phyloP scores from a whole-genome alignment of 2,888 invertebrate genomes.

The Dynastes maya region DNA sequence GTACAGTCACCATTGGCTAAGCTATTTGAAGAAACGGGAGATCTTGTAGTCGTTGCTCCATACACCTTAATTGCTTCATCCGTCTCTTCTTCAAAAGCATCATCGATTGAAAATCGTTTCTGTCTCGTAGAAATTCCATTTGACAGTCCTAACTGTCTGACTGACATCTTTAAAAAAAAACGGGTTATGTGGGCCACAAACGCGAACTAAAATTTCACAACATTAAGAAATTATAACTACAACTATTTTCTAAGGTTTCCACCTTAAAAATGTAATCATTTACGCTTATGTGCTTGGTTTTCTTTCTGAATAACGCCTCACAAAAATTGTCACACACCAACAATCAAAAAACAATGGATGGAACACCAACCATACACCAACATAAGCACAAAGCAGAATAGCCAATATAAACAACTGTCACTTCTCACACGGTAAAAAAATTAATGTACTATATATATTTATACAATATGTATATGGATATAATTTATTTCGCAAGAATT shows the following conservation, averaged over 20 bases:
- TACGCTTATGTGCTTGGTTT: conserved; percentile 9
- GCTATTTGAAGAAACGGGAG: conserved; percentile 68
- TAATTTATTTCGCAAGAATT: conserved; percentile 9
- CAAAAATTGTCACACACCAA: not conserved
- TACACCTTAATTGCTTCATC: conserved; percentile 88
- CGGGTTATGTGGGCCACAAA: conserved; percentile 45
- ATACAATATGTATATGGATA: not conserved
- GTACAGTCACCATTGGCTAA: conserved; percentile 65
- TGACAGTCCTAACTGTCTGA: conserved; percentile 54
- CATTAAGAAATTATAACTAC: not conserved
- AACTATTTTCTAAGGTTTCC: not conserved
- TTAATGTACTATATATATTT: not conserved
- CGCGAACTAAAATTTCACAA: conserved; percentile 21
- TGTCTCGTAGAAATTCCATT: conserved; percentile 68
- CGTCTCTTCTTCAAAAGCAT: conserved; percentile 89
- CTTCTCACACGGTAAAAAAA: conserved; percentile 1
- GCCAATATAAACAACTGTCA: conserved; percentile 42
- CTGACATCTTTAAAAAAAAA: conserved; percentile 34
- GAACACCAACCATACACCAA: no score
- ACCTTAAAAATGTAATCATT: conserved; percentile 46
- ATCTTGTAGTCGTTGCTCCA: conserved; percentile 79
- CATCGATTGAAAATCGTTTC: conserved; percentile 86
- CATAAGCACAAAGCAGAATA: conserved; percentile 19
- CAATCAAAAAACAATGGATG: conserved; percentile 30
- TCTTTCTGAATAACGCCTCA: conserved; percentile 20